These are phyloP conservation scores for Drosophila setifemur DNA, from an alignment of 1,140 invertebrate species.

Conservation along the genomic window DNA sequence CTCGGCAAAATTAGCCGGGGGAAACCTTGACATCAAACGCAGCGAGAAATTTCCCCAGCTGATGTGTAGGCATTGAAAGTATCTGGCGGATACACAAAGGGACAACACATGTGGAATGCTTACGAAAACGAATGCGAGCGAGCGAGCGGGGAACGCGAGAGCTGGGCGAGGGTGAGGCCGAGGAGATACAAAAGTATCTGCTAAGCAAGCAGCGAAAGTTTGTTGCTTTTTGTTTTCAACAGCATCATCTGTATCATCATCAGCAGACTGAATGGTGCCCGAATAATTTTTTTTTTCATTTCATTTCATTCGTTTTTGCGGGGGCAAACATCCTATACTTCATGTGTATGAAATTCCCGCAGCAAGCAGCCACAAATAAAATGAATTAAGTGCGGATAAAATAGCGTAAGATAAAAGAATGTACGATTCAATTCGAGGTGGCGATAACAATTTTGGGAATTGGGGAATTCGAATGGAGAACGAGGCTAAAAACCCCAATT, in stretches of 20 bases:
- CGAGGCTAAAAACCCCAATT: conserved; percentile 51
- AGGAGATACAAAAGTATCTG: conserved; percentile 40
- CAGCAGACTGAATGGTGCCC: conserved; percentile 47
- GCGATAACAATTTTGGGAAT: conserved; percentile 43
- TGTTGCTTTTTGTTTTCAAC: conserved; percentile 42
- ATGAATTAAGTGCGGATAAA: conserved; percentile 35
- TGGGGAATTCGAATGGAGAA: conserved; percentile 20
- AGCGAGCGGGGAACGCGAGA: background rate
- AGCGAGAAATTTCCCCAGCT: conserved; percentile 58
- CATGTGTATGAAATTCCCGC: background rate
- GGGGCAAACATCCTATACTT: background rate
- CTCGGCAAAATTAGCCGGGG: conserved; percentile 25
- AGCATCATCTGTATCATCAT: conserved; percentile 33
- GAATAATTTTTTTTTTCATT: background rate
- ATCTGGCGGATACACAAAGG: conserved; percentile 64
- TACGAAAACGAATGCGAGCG: conserved; percentile 30
- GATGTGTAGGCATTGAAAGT: conserved; percentile 54
- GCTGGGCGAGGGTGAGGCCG: background rate
- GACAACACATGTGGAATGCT: conserved; percentile 36
- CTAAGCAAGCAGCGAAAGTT: conserved; percentile 58
- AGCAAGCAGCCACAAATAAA: conserved; percentile 27
- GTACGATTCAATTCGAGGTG: conserved; percentile 27
- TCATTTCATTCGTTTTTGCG: background rate
- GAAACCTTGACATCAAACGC: conserved; percentile 77
- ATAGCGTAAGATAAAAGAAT: conserved; percentile 28